These are phyloP conservation scores for Oplegnathus fasciatus DNA, from an alignment of 2,113 vertebrate genomes.

Conservation along the genomic window DNA sequence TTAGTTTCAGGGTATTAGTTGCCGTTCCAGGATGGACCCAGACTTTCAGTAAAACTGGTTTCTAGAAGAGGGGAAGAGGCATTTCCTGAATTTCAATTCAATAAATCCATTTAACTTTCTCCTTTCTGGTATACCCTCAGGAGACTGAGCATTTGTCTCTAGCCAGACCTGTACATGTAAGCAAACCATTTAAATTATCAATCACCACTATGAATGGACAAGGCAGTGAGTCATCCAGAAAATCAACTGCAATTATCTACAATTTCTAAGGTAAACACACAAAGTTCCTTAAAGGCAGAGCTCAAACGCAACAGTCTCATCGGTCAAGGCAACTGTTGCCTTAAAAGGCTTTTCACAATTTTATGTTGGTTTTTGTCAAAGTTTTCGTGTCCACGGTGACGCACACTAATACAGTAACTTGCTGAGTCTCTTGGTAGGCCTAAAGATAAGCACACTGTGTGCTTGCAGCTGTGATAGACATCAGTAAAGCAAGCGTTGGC, in stretches of 20 bases:
- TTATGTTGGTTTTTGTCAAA: constrained; percentile 4
- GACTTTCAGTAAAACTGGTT: constrained; percentile 4
- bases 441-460: constrained; percentile 4
- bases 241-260: neutral
- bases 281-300: neutral
- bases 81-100: constrained; percentile 29
- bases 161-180: no score
- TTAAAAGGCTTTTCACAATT: neutral
- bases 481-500: constrained; percentile 36
- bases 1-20: neutral
- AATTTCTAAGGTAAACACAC: neutral
- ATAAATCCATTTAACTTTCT: neutral
- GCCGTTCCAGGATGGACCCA: neutral
- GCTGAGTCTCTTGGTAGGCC: neutral
- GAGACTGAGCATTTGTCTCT: neutral
- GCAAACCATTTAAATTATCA: neutral
- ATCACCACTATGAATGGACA: neutral
- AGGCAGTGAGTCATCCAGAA: neutral
- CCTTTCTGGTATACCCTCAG: neutral
- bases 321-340: neutral
- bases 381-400: neutral
- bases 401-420: neutral
- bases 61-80: neutral
- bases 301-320: neutral
- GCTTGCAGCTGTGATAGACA: constrained; percentile 36